Evolutionary conservation across 2,888 invertebrate species (phyloP).

Genomic region (Lochmaea capreae): DNA sequence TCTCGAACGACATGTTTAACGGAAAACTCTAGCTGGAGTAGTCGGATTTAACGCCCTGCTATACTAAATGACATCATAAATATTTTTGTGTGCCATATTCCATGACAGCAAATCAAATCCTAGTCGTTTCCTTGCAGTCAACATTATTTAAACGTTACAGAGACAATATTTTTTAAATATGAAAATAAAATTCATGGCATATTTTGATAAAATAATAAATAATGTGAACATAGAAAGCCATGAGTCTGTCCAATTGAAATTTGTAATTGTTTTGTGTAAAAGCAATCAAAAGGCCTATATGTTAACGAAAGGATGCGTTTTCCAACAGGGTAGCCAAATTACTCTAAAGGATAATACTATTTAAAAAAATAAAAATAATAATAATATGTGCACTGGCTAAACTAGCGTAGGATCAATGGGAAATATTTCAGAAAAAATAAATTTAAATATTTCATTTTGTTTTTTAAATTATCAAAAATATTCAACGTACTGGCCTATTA

Average conservation of each 20-base stretch:
- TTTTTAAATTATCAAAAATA: too few species aligned
- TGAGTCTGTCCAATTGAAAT: slow-evolving; percentile 58
- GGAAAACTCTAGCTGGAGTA: background rate
- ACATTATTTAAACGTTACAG: slow-evolving; percentile 52
- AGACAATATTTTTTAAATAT: slow-evolving; percentile 55
- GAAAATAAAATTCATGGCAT: slow-evolving; percentile 56
- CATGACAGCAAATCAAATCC: slow-evolving; percentile 63
- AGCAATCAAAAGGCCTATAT: slow-evolving; percentile 64
- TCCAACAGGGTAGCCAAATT: slow-evolving; percentile 61
- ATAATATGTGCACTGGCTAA: slow-evolving; percentile 1
- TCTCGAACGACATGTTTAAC: too few species aligned
- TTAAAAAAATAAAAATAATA: slow-evolving; percentile 26
- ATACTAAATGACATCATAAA: slow-evolving; percentile 51
- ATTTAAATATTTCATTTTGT: background rate
- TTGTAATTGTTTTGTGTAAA: slow-evolving; percentile 56
- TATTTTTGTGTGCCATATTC: slow-evolving; percentile 64
- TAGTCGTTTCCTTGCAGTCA: slow-evolving; percentile 64
- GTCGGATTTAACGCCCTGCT: slow-evolving; percentile 1
- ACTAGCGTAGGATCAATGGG: background rate
- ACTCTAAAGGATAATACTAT: slow-evolving; percentile 41
- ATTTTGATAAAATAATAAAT: slow-evolving; percentile 35
- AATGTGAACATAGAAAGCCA: slow-evolving; percentile 49
- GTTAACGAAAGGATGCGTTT: slow-evolving; percentile 50
- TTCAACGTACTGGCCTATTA: too few species aligned
- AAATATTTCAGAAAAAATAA: too few species aligned